phyloP scores from a whole-genome alignment of 2,888 invertebrate species.

The Augiades crinisus region DNA sequence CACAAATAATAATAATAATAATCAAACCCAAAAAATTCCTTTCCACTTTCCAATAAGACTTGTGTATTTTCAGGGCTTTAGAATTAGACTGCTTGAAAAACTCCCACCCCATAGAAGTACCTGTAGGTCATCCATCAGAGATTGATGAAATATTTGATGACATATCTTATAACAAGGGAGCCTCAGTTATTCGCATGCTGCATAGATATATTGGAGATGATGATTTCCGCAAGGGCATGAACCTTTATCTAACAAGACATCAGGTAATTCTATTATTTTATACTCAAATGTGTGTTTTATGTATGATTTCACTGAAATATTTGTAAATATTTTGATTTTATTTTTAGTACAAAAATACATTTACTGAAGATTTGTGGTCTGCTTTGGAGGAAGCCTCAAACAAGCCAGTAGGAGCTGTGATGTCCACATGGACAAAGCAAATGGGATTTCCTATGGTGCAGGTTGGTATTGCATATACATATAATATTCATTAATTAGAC shows the following conservation, averaged over 20 bases:
- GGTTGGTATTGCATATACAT: constrained; percentile 49
- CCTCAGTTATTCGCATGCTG: constrained; percentile 96
- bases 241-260: constrained; percentile 92
- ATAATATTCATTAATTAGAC: neutral
- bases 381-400: constrained; percentile 93
- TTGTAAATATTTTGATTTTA: neutral
- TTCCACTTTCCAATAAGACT: neutral
- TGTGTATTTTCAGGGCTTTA: constrained; percentile 82
- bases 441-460: constrained; percentile 94
- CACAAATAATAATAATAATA: too few species aligned
- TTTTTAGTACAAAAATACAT: constrained; percentile 91
- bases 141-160: constrained; percentile 99
- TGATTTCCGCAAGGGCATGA: constrained; percentile 96
- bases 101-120: constrained; percentile 98
- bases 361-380: constrained; percentile 96
- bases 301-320: too few species aligned
- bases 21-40: neutral
- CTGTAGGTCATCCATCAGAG: constrained; percentile 96
- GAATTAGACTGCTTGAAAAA: constrained; percentile 94
- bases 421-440: constrained; percentile 98
- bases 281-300: too few species aligned
- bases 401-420: constrained; percentile 94
- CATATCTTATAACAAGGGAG: constrained; percentile 98
- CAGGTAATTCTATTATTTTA: constrained; percentile 73
- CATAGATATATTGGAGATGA: constrained; percentile 96